Base-by-base conservation (phyloP, 92 coral and sea anemone genomes). In the Palythoa caribaeorum region DNA sequence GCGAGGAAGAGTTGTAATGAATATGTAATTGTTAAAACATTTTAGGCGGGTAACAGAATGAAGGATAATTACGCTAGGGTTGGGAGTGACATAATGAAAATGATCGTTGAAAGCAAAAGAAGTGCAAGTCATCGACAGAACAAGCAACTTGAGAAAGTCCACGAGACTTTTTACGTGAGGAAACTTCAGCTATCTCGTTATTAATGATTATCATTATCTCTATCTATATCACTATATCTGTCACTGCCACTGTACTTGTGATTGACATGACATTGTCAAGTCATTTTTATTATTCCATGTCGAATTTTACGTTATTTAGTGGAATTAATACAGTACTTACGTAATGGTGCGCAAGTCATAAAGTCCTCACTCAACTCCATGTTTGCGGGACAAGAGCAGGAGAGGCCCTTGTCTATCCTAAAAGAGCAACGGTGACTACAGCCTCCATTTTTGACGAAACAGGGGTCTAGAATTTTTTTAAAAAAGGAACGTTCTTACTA, bases 361-460 rank as follows among this genome's bases (percentile, higher is more conserved):
- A 85, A 84, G 89, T 97, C 98, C 28, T 62, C 79, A 71, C 75
- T 73, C 36, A 97, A 94, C 57, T 92, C 80, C 95, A 92, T 90
- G 51, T 63, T 19, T 6, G 37, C 35, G 6, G 98, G 98, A 71
- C 99, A 97, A 16, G 94, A 88, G 53, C 99, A 97, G 19, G 55
- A 59, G 28, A 84, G 78, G 40, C 90, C 83, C 76, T 94, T 91
- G 48, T 68, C 78, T 21, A 87, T 38, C 38, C 84, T 66, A 54
- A 78, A 86, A 0, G 90, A 69, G 47, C 99, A 97, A 7, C 53
- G 47, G 90, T 97, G 96, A 77, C 99, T 97, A 77, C 99, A 97
- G 11, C 95, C 96, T 60, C 99, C 98, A 38, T 94, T 94, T 80
- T 86, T 81, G 9, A 83, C 71, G 15, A 91, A 35, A 65, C 99